Conservation (phyloP, 2,113 vertebrate species). For the Periophthalmodon schlosseri region DNA sequence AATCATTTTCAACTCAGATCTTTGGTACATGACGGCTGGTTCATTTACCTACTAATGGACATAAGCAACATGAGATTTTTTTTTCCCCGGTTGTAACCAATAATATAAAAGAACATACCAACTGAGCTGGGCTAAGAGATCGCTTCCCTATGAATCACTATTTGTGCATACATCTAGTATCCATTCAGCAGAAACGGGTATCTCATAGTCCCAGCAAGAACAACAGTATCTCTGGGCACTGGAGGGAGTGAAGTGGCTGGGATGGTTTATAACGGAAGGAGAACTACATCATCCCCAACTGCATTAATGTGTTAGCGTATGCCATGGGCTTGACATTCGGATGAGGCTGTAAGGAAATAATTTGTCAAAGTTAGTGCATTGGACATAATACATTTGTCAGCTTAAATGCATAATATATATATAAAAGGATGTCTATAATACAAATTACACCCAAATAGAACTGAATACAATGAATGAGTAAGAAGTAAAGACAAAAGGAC, state of each 20-base stretch:
- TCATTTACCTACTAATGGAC: constrained; percentile 31
- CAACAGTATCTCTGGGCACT: constrained; percentile 48
- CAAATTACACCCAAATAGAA: too few species aligned
- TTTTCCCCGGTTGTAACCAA: constrained; percentile 49
- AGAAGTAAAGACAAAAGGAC: not conserved
- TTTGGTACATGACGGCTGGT: constrained; percentile 75
- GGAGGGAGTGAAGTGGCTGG: constrained; percentile 60
- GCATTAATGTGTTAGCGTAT: constrained; percentile 91
- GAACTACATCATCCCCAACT: constrained; percentile 90
- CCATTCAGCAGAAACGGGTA: constrained; percentile 33
- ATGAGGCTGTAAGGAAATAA: constrained; percentile 82
- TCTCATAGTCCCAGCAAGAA: constrained; percentile 49
- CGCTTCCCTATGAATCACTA: constrained; percentile 51
- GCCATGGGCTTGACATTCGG: constrained; percentile 96
- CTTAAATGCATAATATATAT: not conserved
- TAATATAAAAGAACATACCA: constrained; percentile 37
- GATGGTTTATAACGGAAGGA: constrained; percentile 58
- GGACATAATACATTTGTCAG: not conserved
- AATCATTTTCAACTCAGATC: constrained; percentile 69
- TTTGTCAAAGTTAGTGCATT: constrained; percentile 5
- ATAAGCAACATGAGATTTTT: constrained; percentile 14
- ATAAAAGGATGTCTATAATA: too few species aligned
- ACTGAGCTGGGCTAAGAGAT: constrained; percentile 46
- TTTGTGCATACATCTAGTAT: constrained; percentile 48
- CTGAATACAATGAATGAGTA: too few species aligned